phyloP scores from a whole-genome alignment of 2,888 invertebrate genomes.

The Rotaria sp. region DNA sequence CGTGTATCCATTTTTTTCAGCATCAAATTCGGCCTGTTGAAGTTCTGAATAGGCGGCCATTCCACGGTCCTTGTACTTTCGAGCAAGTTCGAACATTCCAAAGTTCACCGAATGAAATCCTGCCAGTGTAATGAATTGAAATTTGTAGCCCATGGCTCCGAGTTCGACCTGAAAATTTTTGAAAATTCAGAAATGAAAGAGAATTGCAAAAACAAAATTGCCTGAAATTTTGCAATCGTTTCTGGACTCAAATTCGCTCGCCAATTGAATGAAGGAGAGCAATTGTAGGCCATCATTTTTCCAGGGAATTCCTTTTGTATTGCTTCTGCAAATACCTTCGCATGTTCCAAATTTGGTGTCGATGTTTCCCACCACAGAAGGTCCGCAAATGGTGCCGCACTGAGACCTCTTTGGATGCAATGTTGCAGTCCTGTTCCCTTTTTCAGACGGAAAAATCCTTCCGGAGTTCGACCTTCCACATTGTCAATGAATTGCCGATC shows the following conservation, averaged over 20 bases:
- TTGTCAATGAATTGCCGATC: constrained; percentile 49
- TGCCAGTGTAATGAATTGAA: constrained; percentile 55
- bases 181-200: too few relatives aligned
- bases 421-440: constrained; percentile 47
- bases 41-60: constrained; percentile 53
- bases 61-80: constrained; percentile 48
- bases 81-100: constrained; percentile 51
- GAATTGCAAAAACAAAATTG: too few relatives aligned
- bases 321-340: constrained; percentile 50
- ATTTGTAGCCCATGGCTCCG: constrained; percentile 54
- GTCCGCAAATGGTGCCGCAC: constrained; percentile 44
- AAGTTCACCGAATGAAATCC: constrained; percentile 54
- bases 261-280: constrained; percentile 53
- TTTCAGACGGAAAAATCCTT: constrained; percentile 49
- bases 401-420: constrained; percentile 50
- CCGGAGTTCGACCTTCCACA: constrained; percentile 49
- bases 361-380: constrained; percentile 55
- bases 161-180: constrained; percentile 44
- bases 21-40: constrained; percentile 52
- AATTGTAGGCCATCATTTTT: constrained; percentile 50
- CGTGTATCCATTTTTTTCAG: constrained; percentile 49
- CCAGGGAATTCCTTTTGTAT: constrained; percentile 45
- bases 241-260: constrained; percentile 48
- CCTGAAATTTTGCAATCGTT: constrained; percentile 52
- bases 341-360: constrained; percentile 50